Conservation (phyloP, 2,113 vertebrate genomes). For the Phaethon lepturus region DNA sequence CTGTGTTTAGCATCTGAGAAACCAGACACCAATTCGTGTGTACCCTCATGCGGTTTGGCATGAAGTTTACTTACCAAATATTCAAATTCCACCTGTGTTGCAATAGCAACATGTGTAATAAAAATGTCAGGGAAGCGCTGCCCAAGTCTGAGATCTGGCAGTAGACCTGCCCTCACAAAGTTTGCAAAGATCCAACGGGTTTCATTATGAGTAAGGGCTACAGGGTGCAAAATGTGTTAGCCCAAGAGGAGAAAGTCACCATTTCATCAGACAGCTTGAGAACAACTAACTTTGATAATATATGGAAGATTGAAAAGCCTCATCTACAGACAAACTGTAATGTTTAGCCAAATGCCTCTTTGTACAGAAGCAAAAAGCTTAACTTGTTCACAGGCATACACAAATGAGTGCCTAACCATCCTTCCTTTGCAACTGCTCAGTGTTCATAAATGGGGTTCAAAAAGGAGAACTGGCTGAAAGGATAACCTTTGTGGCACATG, state of each 20-base stretch:
- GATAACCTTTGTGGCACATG: background rate
- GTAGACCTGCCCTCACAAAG: background rate
- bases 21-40: background rate
- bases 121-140: background rate
- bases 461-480: background rate
- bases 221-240: background rate
- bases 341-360: background rate
- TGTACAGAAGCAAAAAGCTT: background rate
- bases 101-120: background rate
- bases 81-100: background rate
- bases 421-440: background rate
- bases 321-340: background rate
- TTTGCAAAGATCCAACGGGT: background rate
- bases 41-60: background rate
- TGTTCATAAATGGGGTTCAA: background rate
- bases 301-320: background rate
- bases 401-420: too few relatives aligned
- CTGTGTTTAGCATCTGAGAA: background rate
- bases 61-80: background rate
- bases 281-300: background rate
- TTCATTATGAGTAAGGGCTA: background rate
- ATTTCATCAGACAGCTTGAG: background rate
- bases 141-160: background rate
- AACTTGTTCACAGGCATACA: background rate
- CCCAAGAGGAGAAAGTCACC: background rate